Base-by-base conservation (phyloP, 1,140 invertebrate species). In the Rhopalosiphum padi region DNA sequence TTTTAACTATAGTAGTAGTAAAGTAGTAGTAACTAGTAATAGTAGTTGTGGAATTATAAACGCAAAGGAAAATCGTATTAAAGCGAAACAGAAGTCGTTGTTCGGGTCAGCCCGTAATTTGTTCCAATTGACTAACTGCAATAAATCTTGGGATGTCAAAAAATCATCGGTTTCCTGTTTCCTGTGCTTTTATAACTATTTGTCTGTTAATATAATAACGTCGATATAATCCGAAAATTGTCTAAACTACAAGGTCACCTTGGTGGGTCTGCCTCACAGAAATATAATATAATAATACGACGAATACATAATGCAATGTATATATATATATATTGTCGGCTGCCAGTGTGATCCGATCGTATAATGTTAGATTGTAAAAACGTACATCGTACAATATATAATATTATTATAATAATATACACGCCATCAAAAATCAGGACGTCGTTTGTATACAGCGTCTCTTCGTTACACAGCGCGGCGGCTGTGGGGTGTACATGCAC, bases 161-260 rank as follows among this genome's bases (percentile, higher is more conserved):
- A 93, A 93, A 93, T 93, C 91, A 93, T 93, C 91, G 82, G 91
- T 93, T 93, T 93, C 91, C 91, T 93, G 91, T 93, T 93, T 93
- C 91, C 91, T 93, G 91, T 86, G 91, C 91, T 86, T 93, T 93
- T 93, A 90, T 60, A 68, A 68, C 37, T 43, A 30, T 68, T 37
- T n/a, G 89, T 68, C 89, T 43, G 89, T 90, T 60, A 60, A 43
- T 60, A 60, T 90, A 90, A 90, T 60, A 68, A 68, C 89, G 89
- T 90, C 88, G 88, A 90, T 90, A 90, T 90, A 60, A 90, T 90
- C 89, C 89, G 55, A 90, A 90, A 90, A 90, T 35, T 68, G 53
- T 90, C 88, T 60, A 48, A 51, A 37, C 46, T 48, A 83, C 90
- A 92, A 83, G 90, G 90, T 83, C 60, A 83, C 90, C 68, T 51